phyloP scores from a whole-genome alignment of 2,113 vertebrate species.

The Perca schrenkii region DNA sequence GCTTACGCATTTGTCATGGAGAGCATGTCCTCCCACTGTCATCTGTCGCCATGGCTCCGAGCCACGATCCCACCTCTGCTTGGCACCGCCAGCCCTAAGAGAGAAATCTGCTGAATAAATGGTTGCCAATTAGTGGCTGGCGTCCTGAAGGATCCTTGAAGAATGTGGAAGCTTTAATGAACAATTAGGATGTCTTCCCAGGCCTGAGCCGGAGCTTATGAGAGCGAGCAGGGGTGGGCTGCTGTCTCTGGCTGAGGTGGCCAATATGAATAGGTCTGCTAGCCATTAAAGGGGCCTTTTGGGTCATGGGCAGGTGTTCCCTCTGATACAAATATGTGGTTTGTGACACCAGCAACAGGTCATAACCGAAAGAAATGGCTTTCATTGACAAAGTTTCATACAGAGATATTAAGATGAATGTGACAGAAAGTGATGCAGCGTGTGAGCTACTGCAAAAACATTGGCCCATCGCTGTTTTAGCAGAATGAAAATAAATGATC shows the following conservation, averaged over 20 bases:
- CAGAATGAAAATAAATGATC: conserved; percentile 44
- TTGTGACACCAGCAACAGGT: conserved; percentile 52
- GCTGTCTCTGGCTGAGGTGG: conserved; percentile 50
- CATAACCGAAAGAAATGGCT: conserved; percentile 62
- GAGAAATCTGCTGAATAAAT: conserved; percentile 75
- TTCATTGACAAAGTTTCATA: conserved; percentile 44
- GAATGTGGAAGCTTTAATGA: conserved; percentile 73
- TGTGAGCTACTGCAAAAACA: conserved; percentile 27
- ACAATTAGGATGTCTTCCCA: conserved; percentile 72
- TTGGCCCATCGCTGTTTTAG: conserved; percentile 5
- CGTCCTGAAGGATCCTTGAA: conserved; percentile 72
- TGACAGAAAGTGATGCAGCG: neutral
- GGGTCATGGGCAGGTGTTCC: conserved; percentile 55
- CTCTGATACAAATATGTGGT: conserved; percentile 48
- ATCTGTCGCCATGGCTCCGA: conserved; percentile 76
- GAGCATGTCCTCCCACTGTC: conserved; percentile 76
- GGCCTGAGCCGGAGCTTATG: conserved; percentile 56
- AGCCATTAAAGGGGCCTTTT: conserved; percentile 55
- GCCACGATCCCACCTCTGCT: conserved; percentile 60
- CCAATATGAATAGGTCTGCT: conserved; percentile 54
- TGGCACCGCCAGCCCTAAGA: conserved; percentile 31
- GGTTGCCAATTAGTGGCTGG: conserved; percentile 74
- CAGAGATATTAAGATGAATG: conserved; percentile 64
- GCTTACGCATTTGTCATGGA: conserved; percentile 68
- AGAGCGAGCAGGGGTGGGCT: conserved; percentile 46